phyloP scores from a whole-genome alignment of 2,113 vertebrate genomes.

The Thamnaconus septentrionalis region DNA sequence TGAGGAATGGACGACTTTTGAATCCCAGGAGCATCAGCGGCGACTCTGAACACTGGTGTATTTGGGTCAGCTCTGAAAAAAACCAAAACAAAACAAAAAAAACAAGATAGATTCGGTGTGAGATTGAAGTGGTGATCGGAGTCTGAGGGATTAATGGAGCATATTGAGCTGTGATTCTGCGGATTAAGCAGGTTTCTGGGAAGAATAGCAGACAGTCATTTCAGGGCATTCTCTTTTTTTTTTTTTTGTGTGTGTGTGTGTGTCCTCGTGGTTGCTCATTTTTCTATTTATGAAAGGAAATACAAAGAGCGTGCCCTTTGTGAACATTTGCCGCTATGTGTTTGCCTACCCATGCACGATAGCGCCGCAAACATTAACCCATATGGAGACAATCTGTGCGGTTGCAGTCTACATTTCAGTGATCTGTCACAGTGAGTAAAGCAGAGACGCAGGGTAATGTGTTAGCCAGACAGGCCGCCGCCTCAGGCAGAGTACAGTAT shows the following conservation, averaged over 20 bases:
- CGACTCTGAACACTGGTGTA: conserved; percentile 61
- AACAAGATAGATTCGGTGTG: conserved; percentile 53
- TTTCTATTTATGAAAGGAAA: conserved; percentile 15
- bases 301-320: conserved; percentile 21
- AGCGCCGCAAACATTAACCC: conserved; percentile 58
- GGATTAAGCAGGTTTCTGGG: conserved; percentile 65
- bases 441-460: conserved; percentile 65
- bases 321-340: conserved; percentile 22
- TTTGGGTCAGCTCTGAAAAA: conserved; percentile 71
- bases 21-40: conserved; percentile 61
- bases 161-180: conserved; percentile 65
- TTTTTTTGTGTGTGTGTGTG: background rate
- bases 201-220: conserved; percentile 37
- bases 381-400: conserved; percentile 48
- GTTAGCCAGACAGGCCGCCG: conserved; percentile 71
- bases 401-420: conserved; percentile 44
- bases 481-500: conserved; percentile 61
- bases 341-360: conserved; percentile 43
- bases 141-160: conserved; percentile 67
- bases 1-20: conserved; percentile 60
- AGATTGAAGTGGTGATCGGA: conserved; percentile 53
- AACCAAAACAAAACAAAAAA: background rate
- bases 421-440: conserved; percentile 34
- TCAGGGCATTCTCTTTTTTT: too few relatives aligned
- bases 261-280: conserved; percentile 34